A percentile compares a stretch with the other conserved stretches of the same genome.
phyloP scores from a whole-genome alignment of 2,113 vertebrate species.

The Pseudonaja textilis region DNA sequence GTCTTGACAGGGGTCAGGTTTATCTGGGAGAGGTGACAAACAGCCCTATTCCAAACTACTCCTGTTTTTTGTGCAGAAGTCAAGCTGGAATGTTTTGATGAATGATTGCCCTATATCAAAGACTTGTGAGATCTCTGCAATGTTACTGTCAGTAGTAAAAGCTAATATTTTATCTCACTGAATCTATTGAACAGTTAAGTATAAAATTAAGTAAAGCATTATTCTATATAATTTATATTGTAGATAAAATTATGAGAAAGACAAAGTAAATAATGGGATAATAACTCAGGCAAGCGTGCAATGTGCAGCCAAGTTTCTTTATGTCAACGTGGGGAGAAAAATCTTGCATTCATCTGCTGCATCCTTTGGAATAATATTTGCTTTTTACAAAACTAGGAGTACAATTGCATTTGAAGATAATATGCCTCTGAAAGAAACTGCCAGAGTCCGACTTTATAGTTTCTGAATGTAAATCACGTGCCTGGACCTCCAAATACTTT shows the following conservation, averaged over 20 bases:
- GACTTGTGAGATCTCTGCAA: neutral
- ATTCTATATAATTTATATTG: neutral
- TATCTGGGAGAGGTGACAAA: neutral
- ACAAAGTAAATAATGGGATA: slow-evolving; percentile 49
- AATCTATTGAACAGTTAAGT: neutral
- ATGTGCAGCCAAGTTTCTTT: slow-evolving; percentile 26
- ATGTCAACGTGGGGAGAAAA: slow-evolving; percentile 52
- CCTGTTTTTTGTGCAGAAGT: neutral
- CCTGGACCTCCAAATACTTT: neutral
- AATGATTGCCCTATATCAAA: neutral
- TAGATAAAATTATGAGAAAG: slow-evolving; percentile 31
- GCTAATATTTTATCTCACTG: neutral
- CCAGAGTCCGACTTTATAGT: neutral
- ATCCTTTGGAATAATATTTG: slow-evolving; percentile 59
- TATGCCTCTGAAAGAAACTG: slow-evolving; percentile 13
- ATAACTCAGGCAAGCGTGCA: slow-evolving; percentile 57
- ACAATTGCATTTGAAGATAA: slow-evolving; percentile 42
- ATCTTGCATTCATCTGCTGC: slow-evolving; percentile 52
- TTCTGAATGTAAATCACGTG: neutral
- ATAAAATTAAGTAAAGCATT: slow-evolving; percentile 1
- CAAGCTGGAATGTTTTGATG: neutral
- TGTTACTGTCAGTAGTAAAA: neutral
- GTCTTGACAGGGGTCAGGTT: neutral
- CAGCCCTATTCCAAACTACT: neutral
- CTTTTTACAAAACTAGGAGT: slow-evolving; percentile 59